Base-by-base conservation (phyloP, 2,888 invertebrate species). In the Apamea monoglypha region DNA sequence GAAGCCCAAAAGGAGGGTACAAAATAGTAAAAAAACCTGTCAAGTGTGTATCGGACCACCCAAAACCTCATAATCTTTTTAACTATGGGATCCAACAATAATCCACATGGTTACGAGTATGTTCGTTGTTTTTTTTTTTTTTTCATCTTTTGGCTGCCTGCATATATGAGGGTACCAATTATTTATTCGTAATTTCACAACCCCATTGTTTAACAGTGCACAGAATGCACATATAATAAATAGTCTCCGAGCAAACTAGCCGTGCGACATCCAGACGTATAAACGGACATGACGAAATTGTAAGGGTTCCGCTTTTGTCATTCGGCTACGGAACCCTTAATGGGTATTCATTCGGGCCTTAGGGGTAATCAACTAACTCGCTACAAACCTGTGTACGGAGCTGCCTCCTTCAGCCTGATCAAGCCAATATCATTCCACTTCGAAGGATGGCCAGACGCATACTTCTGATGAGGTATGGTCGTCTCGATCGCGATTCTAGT, bases 371-470 rank as follows among this genome's bases (percentile, higher is more conserved):
- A 32, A 69, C 21, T 3, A 59, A 50, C 16, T n/a, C 6, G 5
- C 16, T 69, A 68, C 67, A 73, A 36, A 87, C 87, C 85, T 81
- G 86, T 83, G 80, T 77, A 87, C 1, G 81, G 85, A 25, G 85
- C 87, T 47, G 16, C 16, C 18, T 73, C 67, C 44, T 59, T 85
- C 59, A 87, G 6, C 16, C 76, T 83, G 44, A 87, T 88, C 44
- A 87, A 71, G 8, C 63, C 85, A 68, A 87, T 85, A 68, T 87
- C 88, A 8, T 86, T 29, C 59, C 44, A 64, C 8, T 6, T 80
- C 6, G 59, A 32, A 10, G 16, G 7, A 29, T 29, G 29, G 12
- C 44, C 7, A n/a, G 71, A 0, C 12, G 1, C 18, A 71, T n/a
- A 86, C 12, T 80, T 16, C 29, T 75, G 74, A 50, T 86, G 86